Evolutionary conservation across 53 echinoderm and acorn worm genomes (phyloP), one percentile per base, ranked within the genome.

Genomic region (Antedon mediterranea): DNA sequence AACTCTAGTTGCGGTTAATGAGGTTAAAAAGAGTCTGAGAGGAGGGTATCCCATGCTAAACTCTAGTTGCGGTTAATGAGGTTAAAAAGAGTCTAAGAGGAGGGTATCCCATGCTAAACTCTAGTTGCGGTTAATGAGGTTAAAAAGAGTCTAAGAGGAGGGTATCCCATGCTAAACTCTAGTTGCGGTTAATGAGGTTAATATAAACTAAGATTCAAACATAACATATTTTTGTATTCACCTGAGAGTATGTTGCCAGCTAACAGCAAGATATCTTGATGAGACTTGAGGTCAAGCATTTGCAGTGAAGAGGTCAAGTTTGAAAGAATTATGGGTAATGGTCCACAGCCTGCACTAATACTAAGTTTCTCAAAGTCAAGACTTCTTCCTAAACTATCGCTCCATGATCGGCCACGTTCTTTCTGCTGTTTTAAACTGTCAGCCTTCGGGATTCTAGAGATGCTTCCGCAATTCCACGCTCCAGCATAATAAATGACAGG

Each of bases 281-380:
- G 97, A 28, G 88, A 88, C 3, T 89, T 81, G 7, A 97, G 78
- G 73, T 97, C 94, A 13, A 94, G 71, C 82, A 86, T 83, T 27
- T 82, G 73, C 31, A 87, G 79, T 0, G 97, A 97, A 28, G 91
- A 92, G 15, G 86, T 97, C 82, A 97, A 77, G 30, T 84, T 82
- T 37, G 92, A 89, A n/a, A 92, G 79, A 33, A 92, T 82, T 32
- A 97, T 33, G 7, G 95, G 97, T 34, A 92, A 83, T 33, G 89
- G 83, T 26, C 95, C 97, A 77, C 97, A 91, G 13, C 97, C 97
- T 8, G 97, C 89, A 72, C 97, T 92, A 30, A 80, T 85, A 73
- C 87, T 87, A 75, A 97, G 75, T 34, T 92, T 92, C 73, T 97
- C 92, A 30, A 92, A 43, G 73, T 90, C 83, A 14, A 78, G 89